Percentiles rank a stretch among this genome's conserved stretches.
phyloP scores from a whole-genome alignment of 1,140 invertebrate genomes.

The Listronotus oregonensis region DNA sequence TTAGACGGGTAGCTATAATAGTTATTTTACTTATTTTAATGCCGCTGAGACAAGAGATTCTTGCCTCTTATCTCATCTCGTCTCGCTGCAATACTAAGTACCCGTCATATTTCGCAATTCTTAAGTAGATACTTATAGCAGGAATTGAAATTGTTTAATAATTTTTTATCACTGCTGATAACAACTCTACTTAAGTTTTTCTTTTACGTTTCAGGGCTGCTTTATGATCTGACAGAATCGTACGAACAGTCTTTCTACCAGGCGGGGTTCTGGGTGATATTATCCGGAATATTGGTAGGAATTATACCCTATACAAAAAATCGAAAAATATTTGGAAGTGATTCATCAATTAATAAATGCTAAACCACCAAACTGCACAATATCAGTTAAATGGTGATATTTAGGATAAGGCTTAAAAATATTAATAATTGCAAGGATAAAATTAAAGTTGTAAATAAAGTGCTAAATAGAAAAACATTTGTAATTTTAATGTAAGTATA shows the following conservation, averaged over 20 bases:
- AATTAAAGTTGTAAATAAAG: too few relatives aligned
- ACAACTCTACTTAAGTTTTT: background rate
- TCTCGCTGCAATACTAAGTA: too few relatives aligned
- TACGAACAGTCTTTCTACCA: conserved; percentile 78
- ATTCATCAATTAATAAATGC: background rate
- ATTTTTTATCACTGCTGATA: background rate
- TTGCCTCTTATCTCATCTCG: too few relatives aligned
- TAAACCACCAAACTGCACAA: background rate
- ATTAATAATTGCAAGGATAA: too few relatives aligned
- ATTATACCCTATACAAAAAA: conserved; percentile 70
- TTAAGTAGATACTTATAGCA: too few relatives aligned
- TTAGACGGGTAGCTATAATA: too few relatives aligned
- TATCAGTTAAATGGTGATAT: background rate
- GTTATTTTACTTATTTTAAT: too few relatives aligned
- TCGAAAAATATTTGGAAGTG: conserved; percentile 63
- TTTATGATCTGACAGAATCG: conserved; percentile 65
- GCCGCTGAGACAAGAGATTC: too few relatives aligned
- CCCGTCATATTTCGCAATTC: too few relatives aligned
- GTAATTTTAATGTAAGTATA: too few relatives aligned
- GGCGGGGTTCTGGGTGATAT: conserved; percentile 75
- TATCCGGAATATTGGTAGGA: conserved; percentile 76
- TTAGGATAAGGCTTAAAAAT: background rate
- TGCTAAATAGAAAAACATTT: too few relatives aligned
- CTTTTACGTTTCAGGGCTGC: conserved; percentile 32
- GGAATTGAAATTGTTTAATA: background rate